Evolutionary conservation across 2,797 vertebrate genomes (phyloP), one percentile per base, ranked within the genome.

Genomic region (Argya squamiceps): DNA sequence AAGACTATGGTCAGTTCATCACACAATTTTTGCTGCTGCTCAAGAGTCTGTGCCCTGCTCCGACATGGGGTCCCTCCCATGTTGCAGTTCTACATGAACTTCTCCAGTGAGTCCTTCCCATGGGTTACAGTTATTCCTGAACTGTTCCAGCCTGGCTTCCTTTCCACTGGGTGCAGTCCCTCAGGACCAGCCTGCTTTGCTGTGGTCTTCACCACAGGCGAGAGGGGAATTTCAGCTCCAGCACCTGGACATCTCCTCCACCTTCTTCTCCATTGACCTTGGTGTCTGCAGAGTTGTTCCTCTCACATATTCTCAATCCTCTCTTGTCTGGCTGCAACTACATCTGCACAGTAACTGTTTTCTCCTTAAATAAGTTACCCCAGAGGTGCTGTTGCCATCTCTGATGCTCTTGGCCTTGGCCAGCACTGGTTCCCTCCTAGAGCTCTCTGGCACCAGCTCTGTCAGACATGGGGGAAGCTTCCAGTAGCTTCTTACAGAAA

Each of bases 31-130:
- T 58, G 24, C 30, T 1, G 1, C 32, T 69, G 27, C 23, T 63
- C 19, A n/a, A 32, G 34, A 68, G 7, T 62, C 8, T 36, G 29
- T 68, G 12, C 41, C 8, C 41, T 62, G 15, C 5, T 75, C 29
- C 24, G 37, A 0, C 0, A 0, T n/a, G 44, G 5, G 10, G 9
- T 65, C 6, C 19, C 9, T 62, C 9, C 11, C 3, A 3, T 17
- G n/a, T n/a, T n/a, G n/a, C 3, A 26, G 17, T 50, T 56, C 43
- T 56, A 2, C 14, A 13, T 9, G 12, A 50, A 12, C 20, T 30
- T 50, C 50, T 70, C 37, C 50, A 30, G 11, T 30, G 29, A 64
- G 56, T 44, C 24, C 52, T 49, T 70, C 50, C 18, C n/a, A 26
- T 34, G 24, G 14, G 20, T 19, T 43, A 6, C 27, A 68, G 41